These are phyloP conservation scores for Melanotus villosus DNA, from an alignment of 2,888 invertebrate genomes.

Conservation along the genomic window DNA sequence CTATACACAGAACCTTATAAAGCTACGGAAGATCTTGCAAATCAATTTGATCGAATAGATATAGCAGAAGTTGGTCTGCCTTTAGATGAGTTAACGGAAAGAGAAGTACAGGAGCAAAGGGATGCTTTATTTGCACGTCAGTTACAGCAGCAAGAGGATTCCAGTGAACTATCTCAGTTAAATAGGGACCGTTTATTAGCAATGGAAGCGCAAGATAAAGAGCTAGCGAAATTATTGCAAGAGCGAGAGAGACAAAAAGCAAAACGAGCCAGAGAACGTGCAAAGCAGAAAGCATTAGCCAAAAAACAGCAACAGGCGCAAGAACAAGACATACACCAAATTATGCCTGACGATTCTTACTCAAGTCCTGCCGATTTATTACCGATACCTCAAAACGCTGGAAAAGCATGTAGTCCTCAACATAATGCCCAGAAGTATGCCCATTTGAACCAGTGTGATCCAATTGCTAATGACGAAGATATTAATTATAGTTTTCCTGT, in stretches of 20 bases:
- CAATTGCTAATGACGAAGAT: constrained; percentile 60
- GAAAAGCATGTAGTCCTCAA: constrained; percentile 52
- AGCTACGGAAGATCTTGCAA: constrained; percentile 47
- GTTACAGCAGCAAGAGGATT: constrained; percentile 83
- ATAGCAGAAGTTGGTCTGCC: constrained; percentile 69
- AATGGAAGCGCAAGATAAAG: constrained; percentile 86
- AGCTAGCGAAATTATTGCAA: constrained; percentile 82
- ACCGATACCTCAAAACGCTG: constrained; percentile 59
- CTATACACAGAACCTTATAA: constrained; percentile 64
- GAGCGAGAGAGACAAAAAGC: constrained; percentile 81
- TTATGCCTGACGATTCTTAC: constrained; percentile 68
- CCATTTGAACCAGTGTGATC: not conserved
- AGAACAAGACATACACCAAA: constrained; percentile 63
- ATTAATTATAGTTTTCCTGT: constrained; percentile 66
- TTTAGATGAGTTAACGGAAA: constrained; percentile 68
- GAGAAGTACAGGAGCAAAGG: constrained; percentile 75
- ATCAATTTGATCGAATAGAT: constrained; percentile 62
- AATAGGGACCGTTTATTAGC: constrained; percentile 77
- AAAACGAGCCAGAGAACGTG: constrained; percentile 79
- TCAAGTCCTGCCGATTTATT: constrained; percentile 72
- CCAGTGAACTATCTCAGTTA: constrained; percentile 72
- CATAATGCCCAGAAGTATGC: constrained; percentile 6
- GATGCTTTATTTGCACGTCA: constrained; percentile 84
- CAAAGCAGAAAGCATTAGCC: constrained; percentile 74
- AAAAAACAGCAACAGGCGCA: constrained; percentile 67